A percentile compares a stretch with the other conserved stretches of the same genome.
Evolutionary conservation across 2,888 invertebrate species (phyloP).

Genomic region (Caenorhabditis auriculariae): DNA sequence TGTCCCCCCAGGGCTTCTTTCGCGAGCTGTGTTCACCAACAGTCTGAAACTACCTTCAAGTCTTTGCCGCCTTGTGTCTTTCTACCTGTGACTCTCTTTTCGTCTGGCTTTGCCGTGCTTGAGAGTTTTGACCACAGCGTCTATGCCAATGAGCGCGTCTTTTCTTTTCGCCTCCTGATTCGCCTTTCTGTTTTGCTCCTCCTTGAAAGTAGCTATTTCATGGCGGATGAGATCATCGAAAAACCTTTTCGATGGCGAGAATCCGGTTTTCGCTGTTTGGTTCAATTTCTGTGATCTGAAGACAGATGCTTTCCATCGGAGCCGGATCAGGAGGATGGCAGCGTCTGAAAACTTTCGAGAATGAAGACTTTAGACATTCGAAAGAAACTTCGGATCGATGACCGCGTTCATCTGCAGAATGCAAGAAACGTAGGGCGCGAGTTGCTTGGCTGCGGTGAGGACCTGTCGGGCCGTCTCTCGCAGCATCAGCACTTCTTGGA

Average conservation of each 20-base stretch:
- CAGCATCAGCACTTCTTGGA: conserved; percentile 25
- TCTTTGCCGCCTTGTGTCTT: too few relatives aligned
- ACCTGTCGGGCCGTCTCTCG: conserved; percentile 38
- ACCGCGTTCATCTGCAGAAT: conserved; percentile 44
- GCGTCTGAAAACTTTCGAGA: conserved; percentile 20
- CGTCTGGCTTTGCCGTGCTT: conserved; percentile 38
- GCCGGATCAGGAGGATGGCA: conserved; percentile 53
- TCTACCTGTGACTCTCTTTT: too few relatives aligned
- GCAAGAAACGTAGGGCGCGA: conserved; percentile 39
- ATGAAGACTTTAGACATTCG: neutral
- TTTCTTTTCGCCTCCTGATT: conserved; percentile 36
- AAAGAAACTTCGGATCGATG: conserved; percentile 39
- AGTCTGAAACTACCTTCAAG: neutral
- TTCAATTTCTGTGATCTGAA: conserved; percentile 64
- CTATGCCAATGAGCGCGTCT: conserved; percentile 25
- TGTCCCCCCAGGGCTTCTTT: conserved; percentile 50
- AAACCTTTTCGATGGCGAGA: conserved; percentile 38
- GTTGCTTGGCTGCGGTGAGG: conserved; percentile 35
- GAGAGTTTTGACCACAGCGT: conserved; percentile 28
- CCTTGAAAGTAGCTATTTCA: conserved; percentile 23
- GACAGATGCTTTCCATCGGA: conserved; percentile 63
- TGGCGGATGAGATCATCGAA: neutral
- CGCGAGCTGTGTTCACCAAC: conserved; percentile 35
- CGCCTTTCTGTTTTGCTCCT: conserved; percentile 39
- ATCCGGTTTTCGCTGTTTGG: conserved; percentile 63